These are phyloP conservation scores for Cristatella mucedo DNA, from an alignment of 2,888 invertebrate species.

Conservation along the genomic window DNA sequence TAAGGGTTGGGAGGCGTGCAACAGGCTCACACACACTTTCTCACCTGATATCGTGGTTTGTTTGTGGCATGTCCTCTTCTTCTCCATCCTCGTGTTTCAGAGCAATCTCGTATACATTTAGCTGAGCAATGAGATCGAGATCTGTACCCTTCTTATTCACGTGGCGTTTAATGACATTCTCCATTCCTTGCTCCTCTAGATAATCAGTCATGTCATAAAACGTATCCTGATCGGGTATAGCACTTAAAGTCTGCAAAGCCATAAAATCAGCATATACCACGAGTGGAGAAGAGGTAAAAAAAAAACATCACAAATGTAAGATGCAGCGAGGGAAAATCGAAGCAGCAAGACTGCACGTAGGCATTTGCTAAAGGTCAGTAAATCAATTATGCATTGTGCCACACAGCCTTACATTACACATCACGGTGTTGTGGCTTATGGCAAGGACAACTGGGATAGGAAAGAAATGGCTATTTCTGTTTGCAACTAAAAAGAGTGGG, in stretches of 20 bases:
- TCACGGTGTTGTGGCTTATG: no score
- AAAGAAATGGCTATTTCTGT: no score
- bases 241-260: conserved; percentile 55
- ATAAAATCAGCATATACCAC: conserved; percentile 7
- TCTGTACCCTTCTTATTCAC: conserved; percentile 66
- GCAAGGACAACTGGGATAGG: no score
- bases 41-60: no score
- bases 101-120: conserved; percentile 86
- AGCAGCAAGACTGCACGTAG: no score
- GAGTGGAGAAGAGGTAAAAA: conserved; percentile 1
- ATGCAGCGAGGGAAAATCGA: background rate
- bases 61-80: no score
- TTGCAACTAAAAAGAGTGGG: no score
- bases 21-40: no score
- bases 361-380: no score
- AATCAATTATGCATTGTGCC: no score
- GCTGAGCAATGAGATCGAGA: conserved; percentile 74
- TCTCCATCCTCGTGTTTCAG: conserved; percentile 67
- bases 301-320: background rate
- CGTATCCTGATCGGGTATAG: conserved; percentile 80
- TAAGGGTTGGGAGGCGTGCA: no score
- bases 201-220: conserved; percentile 94
- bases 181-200: conserved; percentile 62
- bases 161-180: conserved; percentile 32
- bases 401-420: no score